Base-by-base conservation (phyloP, 1,140 invertebrate genomes). In the Drosophila suzukii region DNA sequence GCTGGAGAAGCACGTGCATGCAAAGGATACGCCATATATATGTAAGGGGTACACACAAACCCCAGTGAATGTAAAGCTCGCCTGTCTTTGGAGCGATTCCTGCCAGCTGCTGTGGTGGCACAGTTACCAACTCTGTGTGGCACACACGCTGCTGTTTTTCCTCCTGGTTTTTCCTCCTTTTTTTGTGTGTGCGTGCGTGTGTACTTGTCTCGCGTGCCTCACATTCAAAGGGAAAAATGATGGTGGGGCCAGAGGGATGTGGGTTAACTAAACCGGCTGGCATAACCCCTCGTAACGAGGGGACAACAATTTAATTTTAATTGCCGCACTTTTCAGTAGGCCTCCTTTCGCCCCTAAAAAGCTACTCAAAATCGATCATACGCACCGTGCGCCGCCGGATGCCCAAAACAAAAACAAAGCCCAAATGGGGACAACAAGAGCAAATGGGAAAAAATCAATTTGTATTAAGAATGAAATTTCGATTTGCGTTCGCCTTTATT, bases 401-500 rank as follows among this genome's bases (percentile, higher is more conserved):
- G 63, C 55, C 68, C 44, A 59, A 72, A 71, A 85, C 68, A 57
- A 71, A 85, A 81, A 79, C 68, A 84, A 79, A 60, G 54, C 44
- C 70, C 20, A 62, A 77, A 76, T 43, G 66, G 38, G 41, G 43
- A 15, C 56, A 58, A 55, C 39, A 55, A 83, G 60, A 62, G 53
- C 38, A 79, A 78, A 59, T 43, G 51, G 49, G 51, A 75, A 66
- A 85, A 85, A 88, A 88, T 89, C 83, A 88, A 88, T 88, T 83
- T 88, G 83, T 89, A 83, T 88, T 80, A 83, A 70, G 75, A 73
- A 83, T 88, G 73, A 88, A 88, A 80, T 86, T 86, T 88, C 82
- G 83, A 86, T 86, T 82, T 81, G 76, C 34, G 27, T 51, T 34
- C 58, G 51, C 30, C 34, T 43, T 34, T 72, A 55, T 73, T 75